Conservation (phyloP, 2,797 vertebrate genomes). For the Scomberomorus guttatus region DNA sequence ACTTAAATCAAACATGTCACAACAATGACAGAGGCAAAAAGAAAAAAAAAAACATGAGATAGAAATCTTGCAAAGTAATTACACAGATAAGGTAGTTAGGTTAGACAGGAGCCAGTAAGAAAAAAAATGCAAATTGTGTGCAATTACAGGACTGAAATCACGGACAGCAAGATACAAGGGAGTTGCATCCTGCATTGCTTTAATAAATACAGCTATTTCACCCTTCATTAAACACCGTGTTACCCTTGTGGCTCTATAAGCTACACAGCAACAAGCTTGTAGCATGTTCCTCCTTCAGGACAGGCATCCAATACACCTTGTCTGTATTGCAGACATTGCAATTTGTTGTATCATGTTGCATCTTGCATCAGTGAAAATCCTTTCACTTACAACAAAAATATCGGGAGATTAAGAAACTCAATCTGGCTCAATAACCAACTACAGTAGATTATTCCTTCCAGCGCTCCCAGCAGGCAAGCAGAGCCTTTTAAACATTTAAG, state of each 20-base stretch:
- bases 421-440: constrained; percentile 71
- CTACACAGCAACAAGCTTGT: constrained; percentile 38
- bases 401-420: constrained; percentile 76
- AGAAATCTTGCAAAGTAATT: constrained; percentile 67
- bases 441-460: constrained; percentile 72
- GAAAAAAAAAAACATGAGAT: constrained; percentile 31
- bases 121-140: constrained; percentile 55
- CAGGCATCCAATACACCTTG: constrained; percentile 43
- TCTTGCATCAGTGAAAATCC: constrained; percentile 69
- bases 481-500: constrained; percentile 76
- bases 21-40: constrained; percentile 6
- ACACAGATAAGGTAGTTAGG: constrained; percentile 59
- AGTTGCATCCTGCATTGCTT: constrained; percentile 60
- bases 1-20: too few relatives aligned
- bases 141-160: constrained; percentile 66
- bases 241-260: constrained; percentile 54
- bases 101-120: constrained; percentile 46
- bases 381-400: constrained; percentile 69
- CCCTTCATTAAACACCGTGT: constrained; percentile 73
- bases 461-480: constrained; percentile 52
- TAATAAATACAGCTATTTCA: constrained; percentile 79
- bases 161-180: constrained; percentile 48
- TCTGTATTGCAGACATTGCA: constrained; percentile 41
- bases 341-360: constrained; percentile 65
- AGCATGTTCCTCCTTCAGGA: constrained; percentile 37